Evolutionary conservation across 2,797 vertebrate species (phyloP).

Genomic region (Yasuhikotakia modesta): DNA sequence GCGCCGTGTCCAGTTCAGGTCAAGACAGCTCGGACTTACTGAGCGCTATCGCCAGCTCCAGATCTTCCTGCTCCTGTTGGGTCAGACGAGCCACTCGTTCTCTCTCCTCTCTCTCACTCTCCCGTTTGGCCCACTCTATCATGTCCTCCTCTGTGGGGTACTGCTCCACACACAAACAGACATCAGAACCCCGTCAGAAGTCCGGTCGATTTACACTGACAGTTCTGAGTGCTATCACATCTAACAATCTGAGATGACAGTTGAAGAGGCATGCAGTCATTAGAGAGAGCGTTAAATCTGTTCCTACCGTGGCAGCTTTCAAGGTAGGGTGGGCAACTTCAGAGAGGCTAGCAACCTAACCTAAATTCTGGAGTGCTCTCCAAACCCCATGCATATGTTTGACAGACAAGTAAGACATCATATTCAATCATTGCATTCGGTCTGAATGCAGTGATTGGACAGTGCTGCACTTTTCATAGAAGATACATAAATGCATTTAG

Average conservation of each 20-base stretch:
- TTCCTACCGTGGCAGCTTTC: background rate
- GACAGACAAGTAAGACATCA: too few species aligned
- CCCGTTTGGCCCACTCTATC: slow-evolving; percentile 99
- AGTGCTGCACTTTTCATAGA: too few species aligned
- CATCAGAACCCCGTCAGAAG: slow-evolving; percentile 36
- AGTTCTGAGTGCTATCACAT: slow-evolving; percentile 81
- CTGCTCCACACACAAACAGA: slow-evolving; percentile 72
- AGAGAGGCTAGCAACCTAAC: background rate
- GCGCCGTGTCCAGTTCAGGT: slow-evolving; percentile 73
- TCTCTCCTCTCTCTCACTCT: slow-evolving; percentile 96
- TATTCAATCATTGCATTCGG: too few species aligned
- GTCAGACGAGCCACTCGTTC: slow-evolving; percentile 91
- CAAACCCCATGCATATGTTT: too few species aligned
- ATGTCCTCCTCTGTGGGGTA: slow-evolving; percentile 98
- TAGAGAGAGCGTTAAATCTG: background rate
- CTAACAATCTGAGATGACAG: background rate
- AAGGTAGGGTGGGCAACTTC: background rate
- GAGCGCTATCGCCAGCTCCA: slow-evolving; percentile 98
- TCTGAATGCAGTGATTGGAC: too few species aligned
- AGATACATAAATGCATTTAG: too few species aligned
- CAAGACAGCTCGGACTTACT: slow-evolving; percentile 98
- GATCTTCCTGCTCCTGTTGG: slow-evolving; percentile 97
- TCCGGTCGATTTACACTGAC: slow-evolving; percentile 36
- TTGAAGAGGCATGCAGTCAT: background rate
- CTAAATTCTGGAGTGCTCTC: background rate